Base-by-base conservation (phyloP, 2,888 invertebrate genomes). In the Aquatica leii region DNA sequence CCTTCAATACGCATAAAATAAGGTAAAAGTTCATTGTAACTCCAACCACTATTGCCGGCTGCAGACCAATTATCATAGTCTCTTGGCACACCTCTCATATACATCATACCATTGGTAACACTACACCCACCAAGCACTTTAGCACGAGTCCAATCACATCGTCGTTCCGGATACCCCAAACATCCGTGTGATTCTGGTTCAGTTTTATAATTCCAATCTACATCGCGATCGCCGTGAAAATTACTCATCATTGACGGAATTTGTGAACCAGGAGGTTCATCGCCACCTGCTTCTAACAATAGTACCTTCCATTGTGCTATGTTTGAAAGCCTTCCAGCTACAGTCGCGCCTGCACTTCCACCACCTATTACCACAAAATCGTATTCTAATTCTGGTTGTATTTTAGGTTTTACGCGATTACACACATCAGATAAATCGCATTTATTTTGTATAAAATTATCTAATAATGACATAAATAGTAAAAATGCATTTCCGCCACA, bases 101-200 rank as follows among this genome's bases (percentile, higher is more conserved):
- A 93, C 88, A 91, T 92, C 93, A 94, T 94, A 0, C 93, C 93
- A 76, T 94, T 92, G 55, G 90, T 86, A 0, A 88, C 89, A 48
- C 88, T 86, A 69, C 86, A 86, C 0, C 93, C 93, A 3, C 93
- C 93, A 73, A 85, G 77, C 4, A 82, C 88, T 77, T 90, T 92
- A 1, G 88, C 92, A 57, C 91, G 83, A 0, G 89, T 87, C 91
- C 91, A 91, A 12, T 80, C 82, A 73, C 90, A 90, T 0, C 82
- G 79, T 2, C 86, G 84, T 0, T 84, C 86, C 0, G 82, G 82
- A 37, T 74, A 3, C 82, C 84, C 83, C 4, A 86, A 81, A 68
- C 90, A 90, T 0, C 88, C 90, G 40, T 81, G 81, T 35, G 81
- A 80, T 76, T 91, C 90, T 3, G 87, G 87, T 69, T 85, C 87